Evolutionary conservation across 2,888 invertebrate species (phyloP).

Genomic region (Poecilobothrus nobilitatus): DNA sequence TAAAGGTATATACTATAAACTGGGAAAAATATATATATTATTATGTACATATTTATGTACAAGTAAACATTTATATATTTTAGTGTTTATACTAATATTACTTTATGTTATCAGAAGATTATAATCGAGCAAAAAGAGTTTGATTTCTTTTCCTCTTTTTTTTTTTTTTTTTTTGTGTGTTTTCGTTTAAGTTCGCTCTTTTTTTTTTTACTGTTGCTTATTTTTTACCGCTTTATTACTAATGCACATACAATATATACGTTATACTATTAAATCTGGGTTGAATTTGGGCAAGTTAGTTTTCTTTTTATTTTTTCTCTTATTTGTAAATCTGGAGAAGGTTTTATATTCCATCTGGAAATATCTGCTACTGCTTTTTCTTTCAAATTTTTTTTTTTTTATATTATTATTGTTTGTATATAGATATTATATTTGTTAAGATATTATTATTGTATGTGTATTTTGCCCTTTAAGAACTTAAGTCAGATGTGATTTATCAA

Average conservation of each 20-base stretch:
- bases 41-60: too few species aligned
- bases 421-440: background rate
- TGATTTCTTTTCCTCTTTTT: too few species aligned
- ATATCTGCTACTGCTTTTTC: background rate
- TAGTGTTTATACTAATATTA: too few species aligned
- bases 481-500: constrained; percentile 1
- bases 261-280: background rate
- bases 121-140: too few species aligned
- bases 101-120: too few species aligned
- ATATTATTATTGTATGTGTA: background rate
- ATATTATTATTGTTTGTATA: background rate
- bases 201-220: constrained; percentile 6
- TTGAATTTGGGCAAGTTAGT: background rate
- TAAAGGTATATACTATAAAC: too few species aligned
- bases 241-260: background rate
- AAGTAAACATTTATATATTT: too few species aligned
- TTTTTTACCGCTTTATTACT: background rate
- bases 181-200: background rate
- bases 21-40: too few species aligned
- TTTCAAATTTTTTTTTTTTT: too few species aligned
- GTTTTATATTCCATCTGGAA: background rate
- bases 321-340: background rate
- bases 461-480: background rate
- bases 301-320: background rate
- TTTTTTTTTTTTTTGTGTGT: background rate